phyloP scores from a whole-genome alignment of 2,113 vertebrate genomes.

The Microcebus lehilahytsara region DNA sequence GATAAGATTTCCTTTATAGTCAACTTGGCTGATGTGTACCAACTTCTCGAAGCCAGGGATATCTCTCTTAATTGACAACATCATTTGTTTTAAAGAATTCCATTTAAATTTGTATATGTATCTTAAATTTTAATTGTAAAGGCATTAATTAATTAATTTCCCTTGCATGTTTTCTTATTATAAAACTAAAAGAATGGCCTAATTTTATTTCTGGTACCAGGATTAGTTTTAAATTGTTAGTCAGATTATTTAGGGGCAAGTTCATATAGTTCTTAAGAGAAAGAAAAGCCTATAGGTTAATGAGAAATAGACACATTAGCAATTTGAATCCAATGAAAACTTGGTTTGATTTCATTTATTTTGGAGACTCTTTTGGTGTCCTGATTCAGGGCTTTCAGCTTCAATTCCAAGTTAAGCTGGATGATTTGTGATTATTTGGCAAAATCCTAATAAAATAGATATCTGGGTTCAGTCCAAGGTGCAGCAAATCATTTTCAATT shows the following conservation, averaged over 20 bases:
- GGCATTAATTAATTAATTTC: background rate
- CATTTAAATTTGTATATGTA: background rate
- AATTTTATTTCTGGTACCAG: background rate
- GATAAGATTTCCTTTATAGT: background rate
- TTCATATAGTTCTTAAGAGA: background rate
- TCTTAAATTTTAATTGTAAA: background rate
- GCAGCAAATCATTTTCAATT: background rate
- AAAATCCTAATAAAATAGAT: background rate
- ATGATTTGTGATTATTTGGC: constrained; percentile 38
- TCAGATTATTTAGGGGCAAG: background rate
- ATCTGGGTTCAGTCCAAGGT: background rate
- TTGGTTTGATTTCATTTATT: constrained; percentile 11
- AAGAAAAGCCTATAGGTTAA: background rate
- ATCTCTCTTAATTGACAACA: background rate
- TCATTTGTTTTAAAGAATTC: background rate
- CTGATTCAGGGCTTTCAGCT: background rate
- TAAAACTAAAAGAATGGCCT: background rate
- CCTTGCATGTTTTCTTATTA: background rate
- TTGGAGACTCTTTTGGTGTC: background rate
- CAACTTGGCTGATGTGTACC: background rate
- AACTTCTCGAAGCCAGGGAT: background rate
- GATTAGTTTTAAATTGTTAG: background rate
- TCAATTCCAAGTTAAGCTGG: constrained; percentile 4
- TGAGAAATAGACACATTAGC: background rate
- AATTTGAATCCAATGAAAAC: constrained; percentile 25